phyloP scores from a whole-genome alignment of 2,113 vertebrate genomes.

The Osmerus eperlanus region DNA sequence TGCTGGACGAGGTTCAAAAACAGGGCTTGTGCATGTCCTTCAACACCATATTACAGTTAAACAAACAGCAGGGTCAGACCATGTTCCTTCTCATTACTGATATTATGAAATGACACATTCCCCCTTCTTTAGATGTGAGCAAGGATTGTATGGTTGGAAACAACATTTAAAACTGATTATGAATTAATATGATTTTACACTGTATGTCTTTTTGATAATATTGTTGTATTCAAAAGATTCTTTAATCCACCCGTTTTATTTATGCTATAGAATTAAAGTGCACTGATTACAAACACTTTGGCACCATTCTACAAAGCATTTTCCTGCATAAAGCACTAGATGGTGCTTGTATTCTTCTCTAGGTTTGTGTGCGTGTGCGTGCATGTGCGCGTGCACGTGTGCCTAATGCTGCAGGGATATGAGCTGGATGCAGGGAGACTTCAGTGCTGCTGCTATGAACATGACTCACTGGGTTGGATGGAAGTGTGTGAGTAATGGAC shows the following conservation, averaged over 20 bases:
- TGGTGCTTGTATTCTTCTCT: constrained; percentile 89
- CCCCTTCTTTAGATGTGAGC: too few species aligned
- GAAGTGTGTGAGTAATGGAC: constrained; percentile 19
- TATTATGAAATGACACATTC: background rate
- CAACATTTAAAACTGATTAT: too few species aligned
- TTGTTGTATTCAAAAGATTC: too few species aligned
- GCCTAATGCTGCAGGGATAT: constrained; percentile 16
- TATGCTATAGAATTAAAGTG: background rate
- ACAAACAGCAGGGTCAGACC: constrained; percentile 4
- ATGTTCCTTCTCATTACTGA: background rate
- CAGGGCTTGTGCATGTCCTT: background rate
- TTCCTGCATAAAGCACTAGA: constrained; percentile 88
- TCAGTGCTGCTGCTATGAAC: constrained; percentile 35
- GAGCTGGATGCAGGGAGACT: constrained; percentile 52
- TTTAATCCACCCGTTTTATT: background rate
- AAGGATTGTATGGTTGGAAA: too few species aligned
- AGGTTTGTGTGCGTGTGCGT: constrained; percentile 31
- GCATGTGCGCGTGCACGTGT: constrained; percentile 4
- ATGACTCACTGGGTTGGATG: constrained; percentile 20
- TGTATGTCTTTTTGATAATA: too few species aligned
- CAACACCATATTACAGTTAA: constrained; percentile 9
- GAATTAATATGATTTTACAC: too few species aligned
- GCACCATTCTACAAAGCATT: constrained; percentile 63
- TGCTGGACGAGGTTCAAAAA: background rate
- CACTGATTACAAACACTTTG: background rate